A percentile compares a stretch with the other conserved stretches of the same genome.
Conservation (phyloP, 1,140 invertebrate species). For the Eupeodes corollae region DNA sequence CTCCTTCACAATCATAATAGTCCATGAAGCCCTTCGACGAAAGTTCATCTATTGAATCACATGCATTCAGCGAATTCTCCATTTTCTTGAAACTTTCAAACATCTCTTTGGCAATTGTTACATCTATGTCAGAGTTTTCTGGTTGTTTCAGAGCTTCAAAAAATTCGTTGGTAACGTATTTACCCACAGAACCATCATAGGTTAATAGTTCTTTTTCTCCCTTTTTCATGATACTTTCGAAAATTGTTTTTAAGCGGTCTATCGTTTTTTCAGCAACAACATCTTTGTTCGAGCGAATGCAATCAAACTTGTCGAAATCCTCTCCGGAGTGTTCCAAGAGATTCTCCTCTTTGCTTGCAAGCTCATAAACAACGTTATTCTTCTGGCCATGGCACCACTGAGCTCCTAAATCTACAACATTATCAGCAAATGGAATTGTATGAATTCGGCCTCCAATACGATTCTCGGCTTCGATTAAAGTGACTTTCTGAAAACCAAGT, state of each 20-base stretch:
- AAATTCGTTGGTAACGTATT: slow-evolving; percentile 16
- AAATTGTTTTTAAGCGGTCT: neutral
- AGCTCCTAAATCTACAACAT: slow-evolving; percentile 61
- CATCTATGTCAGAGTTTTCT: slow-evolving; percentile 1
- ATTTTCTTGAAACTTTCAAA: slow-evolving; percentile 40
- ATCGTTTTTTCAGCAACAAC: slow-evolving; percentile 3
- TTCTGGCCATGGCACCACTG: slow-evolving; percentile 64
- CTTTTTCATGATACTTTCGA: neutral
- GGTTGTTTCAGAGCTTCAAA: slow-evolving; percentile 1
- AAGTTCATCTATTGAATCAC: slow-evolving; percentile 44
- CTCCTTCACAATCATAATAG: slow-evolving; percentile 44
- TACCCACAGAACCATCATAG: slow-evolving; percentile 24
- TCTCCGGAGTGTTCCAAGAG: slow-evolving; percentile 29
- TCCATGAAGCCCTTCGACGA: slow-evolving; percentile 39
- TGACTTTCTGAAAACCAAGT: slow-evolving; percentile 37
- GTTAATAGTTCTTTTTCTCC: slow-evolving; percentile 11
- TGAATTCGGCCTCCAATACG: slow-evolving; percentile 56
- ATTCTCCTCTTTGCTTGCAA: slow-evolving; percentile 42
- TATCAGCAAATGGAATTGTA: slow-evolving; percentile 43
- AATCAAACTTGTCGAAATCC: slow-evolving; percentile 12
- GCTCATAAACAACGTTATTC: slow-evolving; percentile 51
- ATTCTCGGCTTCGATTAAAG: slow-evolving; percentile 49
- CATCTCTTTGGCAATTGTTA: slow-evolving; percentile 26
- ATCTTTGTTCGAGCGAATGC: slow-evolving; percentile 19
- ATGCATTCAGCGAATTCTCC: slow-evolving; percentile 41